Evolutionary conservation across 2,113 vertebrate genomes (phyloP).

Genomic region (Balaeniceps rex): DNA sequence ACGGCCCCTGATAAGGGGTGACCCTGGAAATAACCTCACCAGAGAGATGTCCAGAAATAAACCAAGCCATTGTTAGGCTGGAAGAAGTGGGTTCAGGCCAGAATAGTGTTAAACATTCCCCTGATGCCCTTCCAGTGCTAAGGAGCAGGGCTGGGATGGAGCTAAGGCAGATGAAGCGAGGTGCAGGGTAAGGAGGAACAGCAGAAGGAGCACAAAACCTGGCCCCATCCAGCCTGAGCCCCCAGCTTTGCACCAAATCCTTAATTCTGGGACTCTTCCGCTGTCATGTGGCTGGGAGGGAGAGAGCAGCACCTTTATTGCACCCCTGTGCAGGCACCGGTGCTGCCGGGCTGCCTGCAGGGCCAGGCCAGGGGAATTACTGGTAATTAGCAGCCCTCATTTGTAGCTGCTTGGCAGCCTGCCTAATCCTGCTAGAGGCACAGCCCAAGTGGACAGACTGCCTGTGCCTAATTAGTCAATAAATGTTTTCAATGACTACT

Average conservation of each 20-base stretch:
- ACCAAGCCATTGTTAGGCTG: not conserved
- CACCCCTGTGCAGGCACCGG: not conserved
- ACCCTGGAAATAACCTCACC: not conserved
- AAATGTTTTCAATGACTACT: conserved; percentile 22
- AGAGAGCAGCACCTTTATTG: not conserved
- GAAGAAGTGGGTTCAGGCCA: not conserved
- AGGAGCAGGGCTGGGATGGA: not conserved
- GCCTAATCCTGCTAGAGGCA: not conserved
- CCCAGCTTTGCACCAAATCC: not conserved
- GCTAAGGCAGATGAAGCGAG: not conserved
- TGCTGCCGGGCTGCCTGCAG: not conserved
- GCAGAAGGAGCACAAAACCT: not conserved
- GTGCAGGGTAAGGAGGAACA: not conserved
- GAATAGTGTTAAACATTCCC: not conserved
- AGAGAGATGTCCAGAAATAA: not conserved
- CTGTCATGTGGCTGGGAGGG: not conserved
- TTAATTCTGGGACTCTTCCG: not conserved
- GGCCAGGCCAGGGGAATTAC: not conserved
- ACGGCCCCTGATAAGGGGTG: not conserved
- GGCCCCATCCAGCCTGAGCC: not conserved
- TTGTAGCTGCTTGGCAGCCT: not conserved
- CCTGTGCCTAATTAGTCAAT: conserved; percentile 28
- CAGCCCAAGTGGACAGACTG: conserved; percentile 21
- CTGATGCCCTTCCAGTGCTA: not conserved
- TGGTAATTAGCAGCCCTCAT: conserved; percentile 15